Evolutionary conservation across 2,888 invertebrate species (phyloP).

Genomic region (Scaptomyza cyrtandrae): DNA sequence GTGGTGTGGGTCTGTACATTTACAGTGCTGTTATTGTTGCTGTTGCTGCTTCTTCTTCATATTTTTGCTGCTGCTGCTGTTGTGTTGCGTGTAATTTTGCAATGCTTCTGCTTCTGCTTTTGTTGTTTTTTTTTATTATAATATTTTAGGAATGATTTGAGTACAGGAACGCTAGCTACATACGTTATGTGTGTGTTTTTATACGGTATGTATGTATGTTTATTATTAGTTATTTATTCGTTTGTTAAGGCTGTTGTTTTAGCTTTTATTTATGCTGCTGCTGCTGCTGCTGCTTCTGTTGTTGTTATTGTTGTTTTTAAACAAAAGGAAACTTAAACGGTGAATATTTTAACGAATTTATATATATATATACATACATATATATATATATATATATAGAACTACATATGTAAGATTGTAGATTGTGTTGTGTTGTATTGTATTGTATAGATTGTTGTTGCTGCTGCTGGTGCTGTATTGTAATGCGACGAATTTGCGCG

Average conservation of each 20-base stretch:
- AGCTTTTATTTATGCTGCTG: constrained; percentile 16
- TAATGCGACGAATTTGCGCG: constrained; percentile 62
- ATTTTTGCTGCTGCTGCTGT: constrained; percentile 17
- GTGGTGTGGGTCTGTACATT: constrained; percentile 46
- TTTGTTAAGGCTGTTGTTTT: constrained; percentile 29
- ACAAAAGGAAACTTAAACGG: constrained; percentile 29
- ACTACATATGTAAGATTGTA: constrained; percentile 41
- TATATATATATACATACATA: constrained; percentile 27
- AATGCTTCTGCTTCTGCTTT: constrained; percentile 30
- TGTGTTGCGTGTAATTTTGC: constrained; percentile 49
- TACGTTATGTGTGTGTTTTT: constrained; percentile 34
- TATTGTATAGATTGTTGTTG: constrained; percentile 29
- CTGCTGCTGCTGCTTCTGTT: constrained; percentile 26
- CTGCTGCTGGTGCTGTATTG: constrained; percentile 33
- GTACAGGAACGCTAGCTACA: constrained; percentile 77
- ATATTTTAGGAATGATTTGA: constrained; percentile 76
- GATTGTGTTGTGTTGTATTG: constrained; percentile 27
- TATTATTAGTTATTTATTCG: constrained; percentile 40
- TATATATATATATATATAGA: constrained; percentile 29
- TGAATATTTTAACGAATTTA: constrained; percentile 26
- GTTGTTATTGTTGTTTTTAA: constrained; percentile 34
- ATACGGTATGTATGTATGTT: constrained; percentile 22
- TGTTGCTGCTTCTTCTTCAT: constrained; percentile 37
- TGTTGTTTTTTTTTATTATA: constrained; percentile 41
- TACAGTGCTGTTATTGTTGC: constrained; percentile 55